Base-by-base conservation (phyloP, 2,113 vertebrate species). In the Pimephales promelas region DNA sequence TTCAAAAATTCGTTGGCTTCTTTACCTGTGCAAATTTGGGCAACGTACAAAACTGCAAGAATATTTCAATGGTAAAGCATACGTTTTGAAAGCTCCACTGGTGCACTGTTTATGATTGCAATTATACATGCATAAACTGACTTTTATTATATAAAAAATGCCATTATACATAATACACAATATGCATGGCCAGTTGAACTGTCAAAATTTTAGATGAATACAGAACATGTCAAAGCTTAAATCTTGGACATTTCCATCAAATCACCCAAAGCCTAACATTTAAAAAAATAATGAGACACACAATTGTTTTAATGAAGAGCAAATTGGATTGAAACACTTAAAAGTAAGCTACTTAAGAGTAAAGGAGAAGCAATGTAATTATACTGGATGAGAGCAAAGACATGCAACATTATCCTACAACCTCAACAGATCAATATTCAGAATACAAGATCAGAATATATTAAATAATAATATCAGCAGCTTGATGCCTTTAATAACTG, bases 271-370 rank as follows among this genome's bases (percentile, higher is more conserved):
- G 26, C 47, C 72, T 54, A 26, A 7, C 56, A 8, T 70, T 81
- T 56, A 68, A 47, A 28, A 28, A 70, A 56, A 66, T 34, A 34
- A 70, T 56, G 79, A 54, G 28, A 34, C 28, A 5, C 26, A 13
- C 20, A 54, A 54, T 70, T 52, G 62, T 54, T 18, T 70, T n/a
- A 66, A 7, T 13, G 6, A 49, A 68, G 20, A 34, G 61, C 61
- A 80, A 80, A 80, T 66, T 43, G 43, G 43, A 81, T 34, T 68
- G 62, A 66, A 52, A 81, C 62, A 40, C 45, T 68, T 66, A 36
- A 68, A 66, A 80, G 26, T 80, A 80, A 80, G 78, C 61, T 80
- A 66, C 45, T 68, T 80, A 80, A 28, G 5, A 45, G 40, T 49
- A 28, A 31, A 75, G 3, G 45, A 26, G 28, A 28, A 61, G 36